phyloP scores from a whole-genome alignment of 2,113 vertebrate genomes.

The Capreolus pygargus region DNA sequence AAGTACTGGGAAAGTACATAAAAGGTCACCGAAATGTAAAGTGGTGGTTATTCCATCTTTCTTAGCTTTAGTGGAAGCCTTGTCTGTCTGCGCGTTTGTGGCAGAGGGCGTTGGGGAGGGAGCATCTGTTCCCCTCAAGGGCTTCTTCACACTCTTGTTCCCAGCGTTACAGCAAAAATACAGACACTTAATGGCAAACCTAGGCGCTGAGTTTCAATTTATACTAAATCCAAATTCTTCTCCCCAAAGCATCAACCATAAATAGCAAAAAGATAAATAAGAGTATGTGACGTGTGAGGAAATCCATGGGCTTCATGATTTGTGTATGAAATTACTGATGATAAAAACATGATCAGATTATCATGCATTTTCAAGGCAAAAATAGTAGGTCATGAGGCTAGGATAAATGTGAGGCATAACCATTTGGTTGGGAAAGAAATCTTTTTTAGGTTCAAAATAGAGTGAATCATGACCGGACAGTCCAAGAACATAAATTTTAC shows the following conservation, averaged over 20 bases:
- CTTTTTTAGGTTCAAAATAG: background rate
- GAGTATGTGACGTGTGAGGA: background rate
- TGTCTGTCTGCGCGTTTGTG: background rate
- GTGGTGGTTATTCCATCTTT: background rate
- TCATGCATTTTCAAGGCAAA: background rate
- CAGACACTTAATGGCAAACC: background rate
- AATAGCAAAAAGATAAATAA: background rate
- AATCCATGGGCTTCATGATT: background rate
- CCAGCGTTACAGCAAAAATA: background rate
- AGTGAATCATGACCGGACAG: background rate
- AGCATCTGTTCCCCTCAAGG: background rate
- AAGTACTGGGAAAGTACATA: background rate
- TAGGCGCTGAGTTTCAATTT: background rate
- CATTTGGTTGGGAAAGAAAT: background rate
- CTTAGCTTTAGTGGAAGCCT: background rate
- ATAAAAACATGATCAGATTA: background rate
- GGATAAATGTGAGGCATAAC: background rate
- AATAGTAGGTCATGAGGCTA: background rate
- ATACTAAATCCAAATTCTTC: background rate
- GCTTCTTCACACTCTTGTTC: background rate
- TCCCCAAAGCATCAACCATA: background rate
- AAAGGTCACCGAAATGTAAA: background rate
- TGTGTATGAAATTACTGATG: background rate
- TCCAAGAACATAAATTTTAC: background rate
- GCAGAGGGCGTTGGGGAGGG: fast-evolving